These are phyloP conservation scores for Macaca mulatta DNA, from an alignment of 2,113 vertebrate species.

Conservation along the genomic window DNA sequence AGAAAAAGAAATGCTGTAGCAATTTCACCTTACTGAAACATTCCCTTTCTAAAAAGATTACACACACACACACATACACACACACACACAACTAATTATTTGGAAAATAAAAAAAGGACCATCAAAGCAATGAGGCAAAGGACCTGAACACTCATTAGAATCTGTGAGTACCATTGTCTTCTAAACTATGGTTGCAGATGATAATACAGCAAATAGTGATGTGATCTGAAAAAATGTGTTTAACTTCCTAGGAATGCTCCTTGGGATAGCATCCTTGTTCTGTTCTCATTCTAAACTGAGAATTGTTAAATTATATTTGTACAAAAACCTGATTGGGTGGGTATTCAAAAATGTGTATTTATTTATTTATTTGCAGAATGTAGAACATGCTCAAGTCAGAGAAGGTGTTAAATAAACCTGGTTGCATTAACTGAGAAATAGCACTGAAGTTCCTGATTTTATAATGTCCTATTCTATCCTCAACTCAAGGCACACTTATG, in stretches of 20 bases:
- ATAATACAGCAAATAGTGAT: not conserved
- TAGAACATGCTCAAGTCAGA: not conserved
- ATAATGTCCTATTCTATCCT: not conserved
- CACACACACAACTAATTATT: not conserved
- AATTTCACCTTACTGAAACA: constrained; percentile 55
- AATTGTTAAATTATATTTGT: not conserved
- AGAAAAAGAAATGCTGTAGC: constrained; percentile 60
- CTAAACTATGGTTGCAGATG: not conserved
- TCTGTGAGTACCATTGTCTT: not conserved
- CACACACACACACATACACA: not conserved
- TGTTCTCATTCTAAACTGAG: not conserved
- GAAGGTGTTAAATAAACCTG: not conserved
- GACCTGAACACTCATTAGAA: not conserved
- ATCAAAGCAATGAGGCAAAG: not conserved
- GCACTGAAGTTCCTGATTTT: not conserved
- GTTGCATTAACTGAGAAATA: not conserved
- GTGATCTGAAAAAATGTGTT: not conserved
- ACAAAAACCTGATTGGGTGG: not conserved
- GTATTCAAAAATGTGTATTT: not conserved
- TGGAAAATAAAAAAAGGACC: not conserved
- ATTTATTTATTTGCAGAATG: not conserved
- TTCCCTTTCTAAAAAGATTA: constrained; percentile 30
- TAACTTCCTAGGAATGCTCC: not conserved
- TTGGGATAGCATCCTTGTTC: not conserved
- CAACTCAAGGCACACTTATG: not conserved